Evolutionary conservation across 2,888 invertebrate genomes (phyloP), one percentile per base, ranked within the genome.

Genomic region (Diplolepis rosae): DNA sequence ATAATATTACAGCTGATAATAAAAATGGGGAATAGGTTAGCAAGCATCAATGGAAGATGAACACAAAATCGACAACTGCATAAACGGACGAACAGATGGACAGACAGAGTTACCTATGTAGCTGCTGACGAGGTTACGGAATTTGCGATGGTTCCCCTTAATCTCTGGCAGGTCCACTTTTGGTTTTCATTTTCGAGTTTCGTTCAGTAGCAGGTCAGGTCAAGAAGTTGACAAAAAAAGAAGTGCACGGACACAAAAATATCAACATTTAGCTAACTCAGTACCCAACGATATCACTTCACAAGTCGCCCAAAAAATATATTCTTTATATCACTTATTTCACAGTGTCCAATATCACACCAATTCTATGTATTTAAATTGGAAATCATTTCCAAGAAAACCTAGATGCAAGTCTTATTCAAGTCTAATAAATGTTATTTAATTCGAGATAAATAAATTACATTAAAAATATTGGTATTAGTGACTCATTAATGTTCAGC

Each of bases 91-190:
- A 81, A 84, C 79, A 84, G 80, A 83, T 79, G 84, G 81, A 79
- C 80, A 86, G 81, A 81, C 82, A 81, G 80, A 84, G 85, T 93
- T 98, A 98, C 98, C 98, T 96, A 98, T 96, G 91, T 97, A 98
- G 92, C 97, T 97, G 93, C 97, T 96, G 92, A 98, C 98, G 93
- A 98, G 94, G 91, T 97, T 98, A 92, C 98, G 95, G 95, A 99
- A 99, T 94, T 98, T 98, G 93, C 96, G 96, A 93, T 98, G 97
- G 91, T 97, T 97, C 91, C 97, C 98, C 92, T 97, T 97, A 92
- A 97, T 96, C 94, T 97, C 97, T 91, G 97, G 97, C 91, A 97
- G 95, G 94, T 98, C 98, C 96, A 98, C 98, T 98, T 85, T 85
- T 83, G 80, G 85, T 84, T 80, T 84, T 85, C 82, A 79, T 82